Base-by-base conservation (phyloP, 2,888 invertebrate species). In the Cerastoderma edule region DNA sequence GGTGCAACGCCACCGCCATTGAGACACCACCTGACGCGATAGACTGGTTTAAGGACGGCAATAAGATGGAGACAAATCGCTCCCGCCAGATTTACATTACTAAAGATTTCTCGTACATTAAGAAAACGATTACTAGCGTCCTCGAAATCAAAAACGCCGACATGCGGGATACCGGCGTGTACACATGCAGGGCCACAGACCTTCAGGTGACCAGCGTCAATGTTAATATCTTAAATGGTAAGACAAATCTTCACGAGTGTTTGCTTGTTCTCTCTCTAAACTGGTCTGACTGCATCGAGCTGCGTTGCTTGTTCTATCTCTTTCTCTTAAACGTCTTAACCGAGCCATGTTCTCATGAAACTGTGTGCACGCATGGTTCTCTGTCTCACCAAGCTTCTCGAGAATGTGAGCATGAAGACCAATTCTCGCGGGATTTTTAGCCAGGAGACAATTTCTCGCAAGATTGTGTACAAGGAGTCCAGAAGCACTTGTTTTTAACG, bases 221-320 rank as follows among this genome's bases (percentile, higher is more conserved):
- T 64, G 87, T 89, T 22, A 84, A 86, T 72, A 85, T 89, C 30
- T 72, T 89, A 70, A 87, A 88, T 75, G 86, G 89, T 89, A 84
- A 85, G 89, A 35, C 30, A 24, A 24, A 56, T 19, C n/a, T n/a
- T n/a, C n/a, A n/a, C n/a, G n/a, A n/a, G n/a, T n/a, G n/a, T n/a
- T n/a, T n/a, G n/a, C n/a, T n/a, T n/a, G n/a, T n/a, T n/a, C n/a
- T n/a, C n/a, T n/a, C n/a, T n/a, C n/a, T n/a, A n/a, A n/a, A n/a
- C n/a, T n/a, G n/a, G n/a, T n/a, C n/a, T n/a, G n/a, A n/a, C n/a
- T n/a, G n/a, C n/a, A n/a, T n/a, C n/a, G n/a, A n/a, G n/a, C n/a
- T n/a, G n/a, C n/a, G n/a, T n/a, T 16, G 10, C 10, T 13, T 50
- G 10, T 50, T 50, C 16, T 16, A 13, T 50, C 50, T 39, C 16